A percentile compares a stretch with the other conserved stretches of the same genome.
Conservation (phyloP, 2,113 vertebrate genomes). For the Ondatra zibethicus region DNA sequence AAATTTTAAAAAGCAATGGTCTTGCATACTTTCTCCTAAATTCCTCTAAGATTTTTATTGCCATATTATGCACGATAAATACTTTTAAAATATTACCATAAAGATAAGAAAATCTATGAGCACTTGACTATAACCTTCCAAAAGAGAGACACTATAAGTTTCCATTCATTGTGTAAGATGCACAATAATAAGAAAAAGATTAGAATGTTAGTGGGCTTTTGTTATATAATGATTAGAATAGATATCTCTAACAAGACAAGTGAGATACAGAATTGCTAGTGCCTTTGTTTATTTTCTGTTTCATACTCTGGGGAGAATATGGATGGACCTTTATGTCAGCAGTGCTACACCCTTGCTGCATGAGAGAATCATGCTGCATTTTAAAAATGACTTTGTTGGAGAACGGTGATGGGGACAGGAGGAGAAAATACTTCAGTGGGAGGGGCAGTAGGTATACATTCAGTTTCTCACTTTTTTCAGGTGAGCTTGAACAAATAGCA, state of each 20-base stretch:
- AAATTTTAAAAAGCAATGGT: conserved; percentile 51
- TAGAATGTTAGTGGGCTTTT: not conserved
- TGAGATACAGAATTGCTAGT: not conserved
- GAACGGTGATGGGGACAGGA: not conserved
- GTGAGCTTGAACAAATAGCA: not conserved
- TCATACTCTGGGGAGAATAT: not conserved
- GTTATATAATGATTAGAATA: not conserved
- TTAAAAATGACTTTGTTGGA: not conserved
- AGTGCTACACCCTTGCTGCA: not conserved
- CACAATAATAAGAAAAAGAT: not conserved
- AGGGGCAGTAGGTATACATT: not conserved
- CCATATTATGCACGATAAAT: conserved; percentile 18
- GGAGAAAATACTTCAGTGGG: not conserved
- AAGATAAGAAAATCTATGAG: not conserved
- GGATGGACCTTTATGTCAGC: not conserved
- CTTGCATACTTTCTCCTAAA: conserved; percentile 9
- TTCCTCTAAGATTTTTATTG: conserved; percentile 40
- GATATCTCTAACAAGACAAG: not conserved
- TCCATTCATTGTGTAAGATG: not conserved
- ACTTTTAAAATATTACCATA: not conserved
- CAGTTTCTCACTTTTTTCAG: not conserved
- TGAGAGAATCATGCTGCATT: not conserved
- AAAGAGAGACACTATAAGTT: not conserved
- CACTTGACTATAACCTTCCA: not conserved
- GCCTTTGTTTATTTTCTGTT: not conserved